phyloP scores from a whole-genome alignment of 1,140 invertebrate genomes.

The Goniozus legneri region DNA sequence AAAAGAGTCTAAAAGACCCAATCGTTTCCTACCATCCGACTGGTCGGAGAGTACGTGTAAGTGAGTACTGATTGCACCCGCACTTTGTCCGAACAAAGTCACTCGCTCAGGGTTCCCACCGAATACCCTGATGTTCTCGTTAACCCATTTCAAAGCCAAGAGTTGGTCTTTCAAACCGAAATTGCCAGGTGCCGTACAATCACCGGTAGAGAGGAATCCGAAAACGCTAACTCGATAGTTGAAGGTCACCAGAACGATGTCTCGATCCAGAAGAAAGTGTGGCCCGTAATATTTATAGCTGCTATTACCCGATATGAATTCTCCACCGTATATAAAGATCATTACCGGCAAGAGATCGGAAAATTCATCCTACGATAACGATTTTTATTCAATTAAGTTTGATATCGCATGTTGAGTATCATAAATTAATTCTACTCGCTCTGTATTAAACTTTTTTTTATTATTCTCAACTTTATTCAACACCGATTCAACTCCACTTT shows the following conservation, averaged over 20 bases:
- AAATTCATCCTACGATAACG: too few species aligned
- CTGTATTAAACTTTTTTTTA: too few species aligned
- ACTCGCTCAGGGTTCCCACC: background rate
- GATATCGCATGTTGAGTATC: too few species aligned
- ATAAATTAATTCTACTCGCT: too few species aligned
- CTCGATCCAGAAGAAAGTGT: background rate
- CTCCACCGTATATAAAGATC: background rate
- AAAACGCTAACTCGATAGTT: background rate
- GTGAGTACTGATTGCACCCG: too few species aligned
- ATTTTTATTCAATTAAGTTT: too few species aligned
- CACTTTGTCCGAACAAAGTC: background rate
- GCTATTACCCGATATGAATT: background rate
- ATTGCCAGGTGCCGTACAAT: background rate
- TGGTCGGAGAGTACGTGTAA: conserved; percentile 29
- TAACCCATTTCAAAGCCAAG: background rate
- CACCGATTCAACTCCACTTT: too few species aligned
- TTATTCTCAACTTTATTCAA: too few species aligned
- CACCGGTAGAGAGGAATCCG: background rate
- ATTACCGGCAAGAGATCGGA: background rate
- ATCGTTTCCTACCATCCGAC: conserved; percentile 34
- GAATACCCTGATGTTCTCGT: background rate
- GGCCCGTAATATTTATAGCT: background rate
- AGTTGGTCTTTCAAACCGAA: background rate
- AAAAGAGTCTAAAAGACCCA: too few species aligned
- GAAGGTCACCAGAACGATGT: background rate